phyloP scores from a whole-genome alignment of 1,140 invertebrate species.

The Lepidostoma basale region DNA sequence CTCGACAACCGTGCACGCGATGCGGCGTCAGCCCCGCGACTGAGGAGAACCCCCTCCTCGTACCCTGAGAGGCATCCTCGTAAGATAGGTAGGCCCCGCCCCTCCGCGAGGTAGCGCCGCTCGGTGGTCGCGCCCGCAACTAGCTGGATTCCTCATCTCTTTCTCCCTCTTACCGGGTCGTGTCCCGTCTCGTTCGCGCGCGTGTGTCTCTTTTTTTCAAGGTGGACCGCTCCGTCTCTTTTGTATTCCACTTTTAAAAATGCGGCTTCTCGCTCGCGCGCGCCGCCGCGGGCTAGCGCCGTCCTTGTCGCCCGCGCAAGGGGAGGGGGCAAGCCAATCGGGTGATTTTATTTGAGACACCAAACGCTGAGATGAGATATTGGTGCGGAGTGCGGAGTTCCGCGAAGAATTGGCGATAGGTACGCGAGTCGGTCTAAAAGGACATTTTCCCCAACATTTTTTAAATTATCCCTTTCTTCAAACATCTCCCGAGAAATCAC shows the following conservation, averaged over 20 bases:
- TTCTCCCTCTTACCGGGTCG: not conserved
- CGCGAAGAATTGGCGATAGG: constrained; percentile 22
- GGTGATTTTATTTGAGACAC: constrained; percentile 36
- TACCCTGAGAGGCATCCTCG: constrained; percentile 16
- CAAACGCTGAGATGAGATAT: constrained; percentile 33
- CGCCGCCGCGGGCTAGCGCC: not conserved
- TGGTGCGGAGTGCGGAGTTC: constrained; percentile 19
- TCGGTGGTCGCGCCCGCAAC: constrained; percentile 15
- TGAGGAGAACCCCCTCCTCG: constrained; percentile 7
- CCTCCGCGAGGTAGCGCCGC: constrained; percentile 24
- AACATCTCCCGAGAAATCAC: no score
- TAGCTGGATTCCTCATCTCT: not conserved
- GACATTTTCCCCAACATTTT: no score
- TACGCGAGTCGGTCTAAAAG: no score
- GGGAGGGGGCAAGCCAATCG: constrained; percentile 34
- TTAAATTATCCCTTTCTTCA: no score
- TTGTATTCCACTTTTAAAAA: constrained; percentile 38
- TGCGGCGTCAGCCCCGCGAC: constrained; percentile 34
- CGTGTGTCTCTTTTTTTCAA: constrained; percentile 39
- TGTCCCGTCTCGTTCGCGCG: constrained; percentile 1
- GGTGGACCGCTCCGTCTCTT: constrained; percentile 37
- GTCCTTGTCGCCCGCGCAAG: constrained; percentile 18
- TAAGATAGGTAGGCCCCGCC: constrained; percentile 20
- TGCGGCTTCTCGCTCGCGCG: not conserved
- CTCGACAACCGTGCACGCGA: constrained; percentile 20